Conservation (phyloP, 2,888 invertebrate genomes). For the Lottia scabra region DNA sequence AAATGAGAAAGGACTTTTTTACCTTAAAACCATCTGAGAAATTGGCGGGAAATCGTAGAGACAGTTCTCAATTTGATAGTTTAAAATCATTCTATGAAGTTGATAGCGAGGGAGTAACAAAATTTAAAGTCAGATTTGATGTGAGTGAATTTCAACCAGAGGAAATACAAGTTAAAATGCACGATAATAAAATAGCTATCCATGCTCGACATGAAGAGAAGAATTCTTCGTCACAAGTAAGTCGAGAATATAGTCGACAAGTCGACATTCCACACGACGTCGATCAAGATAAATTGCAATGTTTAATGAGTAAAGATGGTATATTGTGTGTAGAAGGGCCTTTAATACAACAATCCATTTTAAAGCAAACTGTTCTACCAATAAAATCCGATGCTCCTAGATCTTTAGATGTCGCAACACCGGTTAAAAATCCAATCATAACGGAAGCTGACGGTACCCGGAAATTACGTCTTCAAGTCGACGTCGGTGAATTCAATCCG, state of each 20-base stretch:
- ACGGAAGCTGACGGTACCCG: constrained; percentile 62
- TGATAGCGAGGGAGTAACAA: constrained; percentile 49
- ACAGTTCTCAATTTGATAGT: constrained; percentile 43
- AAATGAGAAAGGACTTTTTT: constrained; percentile 67
- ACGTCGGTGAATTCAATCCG: constrained; percentile 66
- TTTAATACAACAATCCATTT: constrained; percentile 35
- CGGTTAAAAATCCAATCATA: constrained; percentile 60
- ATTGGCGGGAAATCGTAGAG: constrained; percentile 35
- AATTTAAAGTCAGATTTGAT: constrained; percentile 61
- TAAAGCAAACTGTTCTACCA: constrained; percentile 49
- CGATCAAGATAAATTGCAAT: constrained; percentile 57
- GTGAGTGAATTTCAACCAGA: constrained; percentile 63
- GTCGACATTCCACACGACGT: constrained; percentile 61
- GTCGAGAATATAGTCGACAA: constrained; percentile 61
- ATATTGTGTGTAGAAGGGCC: constrained; percentile 61
- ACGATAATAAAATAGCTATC: constrained; percentile 58
- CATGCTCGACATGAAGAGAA: constrained; percentile 59
- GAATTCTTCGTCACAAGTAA: constrained; percentile 49
- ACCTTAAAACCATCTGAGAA: constrained; percentile 63
- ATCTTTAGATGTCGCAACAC: constrained; percentile 49
- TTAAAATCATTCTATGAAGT: constrained; percentile 52
- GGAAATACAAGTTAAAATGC: constrained; percentile 62
- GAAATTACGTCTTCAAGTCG: constrained; percentile 58
- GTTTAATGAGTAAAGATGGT: constrained; percentile 61
- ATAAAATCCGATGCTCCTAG: constrained; percentile 45